Conservation (phyloP, 2,888 invertebrate species). For the Caenorhabditis afra region DNA sequence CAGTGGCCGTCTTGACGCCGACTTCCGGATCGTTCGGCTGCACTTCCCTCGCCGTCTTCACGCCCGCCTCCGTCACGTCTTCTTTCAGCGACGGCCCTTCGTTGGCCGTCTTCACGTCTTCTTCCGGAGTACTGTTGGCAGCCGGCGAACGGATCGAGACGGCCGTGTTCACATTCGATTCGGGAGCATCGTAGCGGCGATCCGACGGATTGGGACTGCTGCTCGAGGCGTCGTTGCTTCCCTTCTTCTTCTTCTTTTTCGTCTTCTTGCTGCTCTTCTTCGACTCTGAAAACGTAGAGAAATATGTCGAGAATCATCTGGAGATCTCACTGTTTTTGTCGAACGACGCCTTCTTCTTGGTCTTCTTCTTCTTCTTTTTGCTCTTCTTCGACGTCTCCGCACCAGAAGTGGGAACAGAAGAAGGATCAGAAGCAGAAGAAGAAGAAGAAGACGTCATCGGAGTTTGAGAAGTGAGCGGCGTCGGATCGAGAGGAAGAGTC, state of each 20-base stretch:
- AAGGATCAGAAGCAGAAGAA: not conserved
- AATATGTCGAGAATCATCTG: not conserved
- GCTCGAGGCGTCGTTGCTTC: not conserved
- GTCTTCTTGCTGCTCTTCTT: conserved; percentile 31
- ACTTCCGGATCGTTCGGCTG: conserved; percentile 32
- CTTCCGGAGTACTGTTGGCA: conserved; percentile 26
- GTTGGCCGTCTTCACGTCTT: conserved; percentile 41
- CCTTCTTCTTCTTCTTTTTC: conserved; percentile 24
- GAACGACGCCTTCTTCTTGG: conserved; percentile 8
- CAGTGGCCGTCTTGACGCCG: conserved; percentile 37
- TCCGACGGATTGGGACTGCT: not conserved
- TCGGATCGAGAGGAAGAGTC: not conserved
- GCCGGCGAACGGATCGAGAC: conserved; percentile 20
- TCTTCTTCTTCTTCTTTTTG: conserved; percentile 29
- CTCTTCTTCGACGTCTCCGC: conserved; percentile 26
- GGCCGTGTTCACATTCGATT: conserved; percentile 39
- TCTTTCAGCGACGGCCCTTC: not conserved
- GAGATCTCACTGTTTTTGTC: not conserved
- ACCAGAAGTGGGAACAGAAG: conserved; percentile 8
- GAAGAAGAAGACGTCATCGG: too few species aligned
- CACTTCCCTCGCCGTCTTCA: conserved; percentile 35
- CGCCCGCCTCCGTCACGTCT: conserved; percentile 36
- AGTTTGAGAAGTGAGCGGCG: not conserved
- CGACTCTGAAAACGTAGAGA: conserved; percentile 12
- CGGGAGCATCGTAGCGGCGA: conserved; percentile 25